Evolutionary conservation across 2,888 invertebrate species (phyloP), one percentile per base, ranked within the genome.

Genomic region (Sarcophaga subvicina): DNA sequence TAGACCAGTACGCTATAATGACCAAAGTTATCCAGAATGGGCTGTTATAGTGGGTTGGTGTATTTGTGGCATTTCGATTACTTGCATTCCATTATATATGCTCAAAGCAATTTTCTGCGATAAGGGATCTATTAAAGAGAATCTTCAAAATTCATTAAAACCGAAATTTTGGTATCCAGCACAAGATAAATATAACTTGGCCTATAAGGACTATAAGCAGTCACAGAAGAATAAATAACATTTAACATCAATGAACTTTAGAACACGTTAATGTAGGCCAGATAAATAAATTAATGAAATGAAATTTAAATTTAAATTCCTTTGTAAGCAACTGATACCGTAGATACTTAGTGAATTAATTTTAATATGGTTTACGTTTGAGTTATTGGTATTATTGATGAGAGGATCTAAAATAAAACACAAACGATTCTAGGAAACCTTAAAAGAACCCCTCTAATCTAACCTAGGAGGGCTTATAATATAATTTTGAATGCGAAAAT

Each of bases 71-170:
- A 89, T 94, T 4, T 98, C 98, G 0, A 96, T 98, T 88, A 91
- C 96, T 0, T 96, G 96, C 90, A 97, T 98, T 89, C 98, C 98
- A 0, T 90, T 94, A 6, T 96, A 96, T 91, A 94, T 95, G 86
- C 89, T 96, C 2, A 96, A 95, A 90, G 94, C 94, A 81, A 88
- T 94, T 73, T 69, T 82, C 11, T 81, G 90, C 88, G 89, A 94
- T 94, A 89, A 92, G 4, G 89, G 90, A 0, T 89, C 90, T 0
- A 12, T 91, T 4, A 10, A 90, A 59, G 89, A 93, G 88, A 93
- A 94, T 86, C 83, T 95, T 0, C 89, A 89, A 72, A 91, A 92
- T 2, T 89, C 94, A 4, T 90, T 91, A 5, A 93, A 93, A 27
- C 90, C 93, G 5, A 88, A 91, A 37, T 93, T 94, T 67, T 96